A percentile compares a stretch with the other conserved stretches of the same genome.
These are phyloP conservation scores for Plagiodera versicolora DNA, from an alignment of 2,888 invertebrate species.

Conservation along the genomic window DNA sequence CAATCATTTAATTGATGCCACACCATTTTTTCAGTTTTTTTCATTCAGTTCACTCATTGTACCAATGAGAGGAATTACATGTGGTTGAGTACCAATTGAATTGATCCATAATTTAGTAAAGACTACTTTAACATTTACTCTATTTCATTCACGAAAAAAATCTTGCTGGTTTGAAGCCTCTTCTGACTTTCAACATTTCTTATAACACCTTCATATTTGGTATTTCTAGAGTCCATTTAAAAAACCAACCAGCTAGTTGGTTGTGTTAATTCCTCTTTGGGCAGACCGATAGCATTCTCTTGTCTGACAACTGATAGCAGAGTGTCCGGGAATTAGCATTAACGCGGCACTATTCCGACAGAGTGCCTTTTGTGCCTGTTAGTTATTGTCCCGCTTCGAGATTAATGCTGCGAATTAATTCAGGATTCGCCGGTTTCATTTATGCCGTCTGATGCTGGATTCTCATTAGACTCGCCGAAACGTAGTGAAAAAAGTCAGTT, in stretches of 20 bases:
- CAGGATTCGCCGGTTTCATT: conserved; percentile 37
- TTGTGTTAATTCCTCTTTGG: neutral
- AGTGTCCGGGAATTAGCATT: conserved; percentile 38
- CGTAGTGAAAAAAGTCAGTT: conserved; percentile 2
- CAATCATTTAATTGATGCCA: too few species aligned
- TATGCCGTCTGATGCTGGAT: conserved; percentile 20
- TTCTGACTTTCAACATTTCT: too few species aligned
- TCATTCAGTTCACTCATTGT: too few species aligned
- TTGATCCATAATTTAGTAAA: too few species aligned
- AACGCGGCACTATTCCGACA: conserved; percentile 38
- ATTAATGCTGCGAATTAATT: conserved; percentile 41
- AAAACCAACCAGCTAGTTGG: neutral
- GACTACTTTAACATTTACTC: too few species aligned
- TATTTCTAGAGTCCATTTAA: neutral
- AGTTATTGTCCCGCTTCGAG: conserved; percentile 35
- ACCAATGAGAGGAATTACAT: too few species aligned
- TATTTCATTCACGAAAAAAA: too few species aligned
- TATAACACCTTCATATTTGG: too few species aligned
- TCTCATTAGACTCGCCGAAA: conserved; percentile 28
- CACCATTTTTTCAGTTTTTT: too few species aligned
- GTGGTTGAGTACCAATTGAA: too few species aligned
- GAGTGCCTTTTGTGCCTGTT: conserved; percentile 36
- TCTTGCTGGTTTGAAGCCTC: too few species aligned
- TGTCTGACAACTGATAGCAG: conserved; percentile 28
- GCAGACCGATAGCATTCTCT: conserved; percentile 20